phyloP scores from a whole-genome alignment of 2,888 invertebrate genomes.

The Subacronicta megacephala region DNA sequence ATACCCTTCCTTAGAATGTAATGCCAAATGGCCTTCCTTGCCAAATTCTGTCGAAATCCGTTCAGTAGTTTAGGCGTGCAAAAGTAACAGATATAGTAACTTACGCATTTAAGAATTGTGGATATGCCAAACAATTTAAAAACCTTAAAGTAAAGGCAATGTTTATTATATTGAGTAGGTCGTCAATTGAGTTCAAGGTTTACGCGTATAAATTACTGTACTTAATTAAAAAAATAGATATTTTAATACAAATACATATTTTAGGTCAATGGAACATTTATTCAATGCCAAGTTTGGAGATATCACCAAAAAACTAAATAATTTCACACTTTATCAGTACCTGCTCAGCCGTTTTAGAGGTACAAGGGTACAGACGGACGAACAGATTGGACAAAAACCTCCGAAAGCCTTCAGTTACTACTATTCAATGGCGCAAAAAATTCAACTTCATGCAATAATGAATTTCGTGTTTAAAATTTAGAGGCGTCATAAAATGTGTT shows the following conservation, averaged over 20 bases:
- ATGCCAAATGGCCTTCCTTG: too few relatives aligned
- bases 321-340: constrained; percentile 36
- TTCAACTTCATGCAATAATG: constrained; percentile 25
- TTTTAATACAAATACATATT: neutral
- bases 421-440: constrained; percentile 13
- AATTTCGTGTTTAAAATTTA: constrained; percentile 15
- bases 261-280: constrained; percentile 11
- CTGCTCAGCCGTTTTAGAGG: constrained; percentile 33
- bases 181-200: too few relatives aligned
- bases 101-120: too few relatives aligned
- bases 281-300: constrained; percentile 6
- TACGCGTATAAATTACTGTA: too few relatives aligned
- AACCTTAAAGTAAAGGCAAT: too few relatives aligned
- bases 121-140: too few relatives aligned
- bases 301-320: constrained; percentile 4
- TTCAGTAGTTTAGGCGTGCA: too few relatives aligned
- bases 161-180: too few relatives aligned
- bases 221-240: too few relatives aligned
- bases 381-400: constrained; percentile 30
- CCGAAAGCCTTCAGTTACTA: constrained; percentile 28
- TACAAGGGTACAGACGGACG: constrained; percentile 48
- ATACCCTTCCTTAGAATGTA: too few relatives aligned
- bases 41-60: too few relatives aligned
- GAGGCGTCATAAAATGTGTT: constrained; percentile 23
- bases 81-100: too few relatives aligned